Evolutionary conservation across 2,888 invertebrate genomes (phyloP).

Genomic region (Anodontia alba): DNA sequence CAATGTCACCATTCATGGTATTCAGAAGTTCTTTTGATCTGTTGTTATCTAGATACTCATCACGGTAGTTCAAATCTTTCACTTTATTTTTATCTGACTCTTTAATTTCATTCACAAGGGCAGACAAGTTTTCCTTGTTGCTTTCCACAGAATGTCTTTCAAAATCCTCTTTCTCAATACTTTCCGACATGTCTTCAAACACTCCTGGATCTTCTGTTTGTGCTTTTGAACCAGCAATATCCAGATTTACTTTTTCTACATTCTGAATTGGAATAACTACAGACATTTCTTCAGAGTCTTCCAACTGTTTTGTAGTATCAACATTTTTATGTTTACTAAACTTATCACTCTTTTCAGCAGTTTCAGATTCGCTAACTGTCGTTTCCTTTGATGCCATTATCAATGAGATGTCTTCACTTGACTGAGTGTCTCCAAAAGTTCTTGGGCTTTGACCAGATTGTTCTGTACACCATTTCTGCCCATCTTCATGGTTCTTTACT

Average conservation of each 20-base stretch:
- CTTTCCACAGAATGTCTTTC: background rate
- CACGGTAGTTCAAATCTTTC: background rate
- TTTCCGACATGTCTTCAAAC: conserved; percentile 10
- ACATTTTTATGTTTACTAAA: background rate
- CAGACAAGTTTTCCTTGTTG: background rate
- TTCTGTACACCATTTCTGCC: conserved; percentile 7
- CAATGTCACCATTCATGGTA: background rate
- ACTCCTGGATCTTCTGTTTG: background rate
- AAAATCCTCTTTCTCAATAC: background rate
- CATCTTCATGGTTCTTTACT: background rate
- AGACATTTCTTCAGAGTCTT: conserved; percentile 3
- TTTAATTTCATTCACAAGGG: background rate
- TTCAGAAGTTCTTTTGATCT: background rate
- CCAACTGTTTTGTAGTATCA: background rate
- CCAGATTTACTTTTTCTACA: background rate
- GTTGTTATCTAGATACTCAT: background rate
- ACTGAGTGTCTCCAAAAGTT: background rate
- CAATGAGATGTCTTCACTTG: background rate
- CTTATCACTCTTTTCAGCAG: too few relatives aligned
- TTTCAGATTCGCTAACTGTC: background rate
- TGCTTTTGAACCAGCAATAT: background rate
- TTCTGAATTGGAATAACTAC: background rate
- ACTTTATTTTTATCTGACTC: background rate
- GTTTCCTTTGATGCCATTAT: too few relatives aligned
- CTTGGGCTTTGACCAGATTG: background rate